These are phyloP conservation scores for Ageneiosus marmoratus DNA, from an alignment of 2,113 vertebrate genomes.

Conservation along the genomic window DNA sequence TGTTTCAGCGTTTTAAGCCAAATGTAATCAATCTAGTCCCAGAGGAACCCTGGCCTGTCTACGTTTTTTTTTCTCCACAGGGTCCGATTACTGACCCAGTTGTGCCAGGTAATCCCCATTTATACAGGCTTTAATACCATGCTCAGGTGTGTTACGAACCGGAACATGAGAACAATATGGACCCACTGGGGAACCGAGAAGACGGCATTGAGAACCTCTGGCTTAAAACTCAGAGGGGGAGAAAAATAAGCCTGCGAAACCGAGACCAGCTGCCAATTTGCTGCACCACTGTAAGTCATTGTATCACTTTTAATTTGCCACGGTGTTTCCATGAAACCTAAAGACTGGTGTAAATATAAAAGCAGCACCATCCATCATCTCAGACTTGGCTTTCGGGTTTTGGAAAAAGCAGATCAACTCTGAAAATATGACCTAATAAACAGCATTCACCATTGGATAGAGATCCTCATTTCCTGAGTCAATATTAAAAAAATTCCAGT, in stretches of 20 bases:
- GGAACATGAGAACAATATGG: not conserved
- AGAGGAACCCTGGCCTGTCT: not conserved
- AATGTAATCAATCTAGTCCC: constrained; percentile 11
- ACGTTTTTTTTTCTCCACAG: not conserved
- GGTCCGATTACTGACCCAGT: constrained; percentile 1
- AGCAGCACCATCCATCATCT: not conserved
- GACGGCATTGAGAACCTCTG: not conserved
- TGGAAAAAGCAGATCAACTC: not conserved
- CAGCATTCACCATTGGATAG: no score
- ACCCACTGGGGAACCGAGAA: not conserved
- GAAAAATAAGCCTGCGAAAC: not conserved
- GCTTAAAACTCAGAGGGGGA: not conserved
- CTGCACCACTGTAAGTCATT: not conserved
- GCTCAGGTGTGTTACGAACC: not conserved
- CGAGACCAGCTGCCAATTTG: not conserved
- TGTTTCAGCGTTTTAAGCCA: not conserved
- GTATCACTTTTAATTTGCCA: not conserved
- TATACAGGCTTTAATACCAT: not conserved
- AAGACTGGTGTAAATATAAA: not conserved
- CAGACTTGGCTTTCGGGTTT: not conserved
- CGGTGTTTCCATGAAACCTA: not conserved
- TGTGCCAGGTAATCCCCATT: not conserved
- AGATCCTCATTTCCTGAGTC: not conserved
- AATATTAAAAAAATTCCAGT: not conserved
- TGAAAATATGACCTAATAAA: not conserved